phyloP scores from a whole-genome alignment of 2,113 vertebrate species.

The Peromyscus maniculatus region DNA sequence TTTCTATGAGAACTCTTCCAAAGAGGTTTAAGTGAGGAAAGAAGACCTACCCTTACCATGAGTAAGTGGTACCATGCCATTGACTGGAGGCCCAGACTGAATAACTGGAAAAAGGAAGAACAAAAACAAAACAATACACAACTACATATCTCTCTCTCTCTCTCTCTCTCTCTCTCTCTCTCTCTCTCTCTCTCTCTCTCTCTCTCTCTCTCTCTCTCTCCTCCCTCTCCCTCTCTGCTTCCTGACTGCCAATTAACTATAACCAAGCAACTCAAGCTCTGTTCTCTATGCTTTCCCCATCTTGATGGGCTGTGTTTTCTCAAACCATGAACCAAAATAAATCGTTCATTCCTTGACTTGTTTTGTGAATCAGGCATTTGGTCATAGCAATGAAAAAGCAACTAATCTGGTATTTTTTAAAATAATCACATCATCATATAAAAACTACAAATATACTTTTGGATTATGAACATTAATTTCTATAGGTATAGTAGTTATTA shows the following conservation, averaged over 20 bases:
- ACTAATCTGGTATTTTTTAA: not conserved
- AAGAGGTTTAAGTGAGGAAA: too few species aligned
- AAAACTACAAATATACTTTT: conserved; percentile 30
- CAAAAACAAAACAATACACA: not conserved
- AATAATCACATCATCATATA: conserved; percentile 18
- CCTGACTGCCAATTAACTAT: not conserved
- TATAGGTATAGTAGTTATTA: conserved; percentile 10
- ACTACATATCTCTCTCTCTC: too few species aligned
- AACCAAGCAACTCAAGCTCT: not conserved
- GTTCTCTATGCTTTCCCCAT: not conserved
- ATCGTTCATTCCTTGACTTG: not conserved
- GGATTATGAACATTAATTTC: not conserved
- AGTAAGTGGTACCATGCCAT: not conserved
- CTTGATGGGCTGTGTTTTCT: not conserved
- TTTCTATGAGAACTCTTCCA: too few species aligned
- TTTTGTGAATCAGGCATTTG: not conserved
- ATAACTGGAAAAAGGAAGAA: not conserved
- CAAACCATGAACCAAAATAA: not conserved
- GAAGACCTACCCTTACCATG: not conserved
- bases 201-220: too few species aligned
- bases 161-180: too few species aligned
- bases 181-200: too few species aligned
- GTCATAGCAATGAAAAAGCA: not conserved
- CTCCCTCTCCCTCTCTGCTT: not conserved
- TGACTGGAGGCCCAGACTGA: not conserved